Evolutionary conservation across 2,888 invertebrate species (phyloP), one percentile per base, ranked within the genome.

Genomic region (Epirrhoe alternata): DNA sequence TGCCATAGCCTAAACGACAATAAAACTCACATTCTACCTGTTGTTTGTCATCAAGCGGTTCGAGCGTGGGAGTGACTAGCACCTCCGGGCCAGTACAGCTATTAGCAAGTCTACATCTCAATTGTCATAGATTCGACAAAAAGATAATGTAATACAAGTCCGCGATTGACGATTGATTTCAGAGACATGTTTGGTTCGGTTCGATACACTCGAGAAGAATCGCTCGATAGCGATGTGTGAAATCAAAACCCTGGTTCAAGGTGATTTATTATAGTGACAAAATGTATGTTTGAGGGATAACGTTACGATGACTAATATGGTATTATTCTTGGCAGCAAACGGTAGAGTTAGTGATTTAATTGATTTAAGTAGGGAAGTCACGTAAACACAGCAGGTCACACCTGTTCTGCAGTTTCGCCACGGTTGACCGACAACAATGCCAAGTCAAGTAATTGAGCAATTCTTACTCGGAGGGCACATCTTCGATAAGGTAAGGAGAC

Each of bases 401-500:
- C 89, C 86, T 90, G 90, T 79, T 84, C 78, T 77, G 77, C 77
- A 85, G 83, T 85, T 83, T 83, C 72, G 81, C 80, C 80, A 88
- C 83, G 92, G 85, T 82, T 86, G 86, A 86, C 85, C 78, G 86
- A 86, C 81, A 88, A 90, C 92, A 92, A 92, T 90, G 85, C 84
- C 80, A 77, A 73, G 73, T 81, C 77, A 77, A 74, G 79, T 90
- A 89, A 92, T 90, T 88, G 86, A 85, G 87, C 83, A 86, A 90
- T 89, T 88, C 77, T 74, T 74, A 86, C 80, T 79, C 85, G 80
- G 80, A 80, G 77, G 81, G 83, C 87, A 85, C 87, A 87, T 89
- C 86, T 86, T 82, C 82, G 85, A 86, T 86, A 87, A 87, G 85
- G 86, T 86, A 86, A 85, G 82, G 79, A 78, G 75, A 75, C 86